Percentiles rank a stretch among this genome's conserved stretches.
phyloP scores from a whole-genome alignment of 2,113 vertebrate species.

The Petroica traversi region DNA sequence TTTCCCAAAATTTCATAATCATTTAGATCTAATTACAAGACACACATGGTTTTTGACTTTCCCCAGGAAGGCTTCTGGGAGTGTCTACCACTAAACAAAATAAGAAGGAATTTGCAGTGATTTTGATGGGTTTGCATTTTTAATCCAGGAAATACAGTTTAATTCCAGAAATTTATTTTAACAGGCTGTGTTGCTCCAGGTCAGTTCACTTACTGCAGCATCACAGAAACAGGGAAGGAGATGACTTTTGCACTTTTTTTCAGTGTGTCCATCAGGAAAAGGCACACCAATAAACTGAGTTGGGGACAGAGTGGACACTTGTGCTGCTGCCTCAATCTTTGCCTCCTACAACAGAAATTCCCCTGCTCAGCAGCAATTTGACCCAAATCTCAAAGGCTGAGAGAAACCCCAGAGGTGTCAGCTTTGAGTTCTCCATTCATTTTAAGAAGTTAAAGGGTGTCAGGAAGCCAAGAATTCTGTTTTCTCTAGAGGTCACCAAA shows the following conservation, averaged over 20 bases:
- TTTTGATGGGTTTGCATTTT: neutral
- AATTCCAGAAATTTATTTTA: neutral
- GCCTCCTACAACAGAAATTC: neutral
- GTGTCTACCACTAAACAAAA: neutral
- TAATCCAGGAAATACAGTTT: neutral
- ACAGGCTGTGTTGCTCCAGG: neutral
- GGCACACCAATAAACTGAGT: neutral
- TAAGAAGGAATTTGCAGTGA: neutral
- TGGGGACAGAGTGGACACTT: neutral
- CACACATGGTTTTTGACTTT: conserved; percentile 28
- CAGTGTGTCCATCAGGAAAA: neutral
- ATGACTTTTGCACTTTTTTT: neutral
- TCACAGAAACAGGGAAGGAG: neutral
- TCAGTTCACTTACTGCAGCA: neutral
- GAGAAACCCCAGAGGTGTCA: neutral
- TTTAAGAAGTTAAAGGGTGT: neutral
- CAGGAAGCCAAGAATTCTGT: neutral
- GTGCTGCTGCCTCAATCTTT: neutral
- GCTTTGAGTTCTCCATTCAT: neutral
- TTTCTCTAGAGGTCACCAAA: neutral
- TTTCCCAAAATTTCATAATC: conserved; percentile 64
- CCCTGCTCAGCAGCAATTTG: neutral
- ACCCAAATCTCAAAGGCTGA: neutral
- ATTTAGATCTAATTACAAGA: conserved; percentile 64
- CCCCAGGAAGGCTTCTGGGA: neutral